Conservation (phyloP, 2,113 vertebrate genomes). For the Tyrannus savana region DNA sequence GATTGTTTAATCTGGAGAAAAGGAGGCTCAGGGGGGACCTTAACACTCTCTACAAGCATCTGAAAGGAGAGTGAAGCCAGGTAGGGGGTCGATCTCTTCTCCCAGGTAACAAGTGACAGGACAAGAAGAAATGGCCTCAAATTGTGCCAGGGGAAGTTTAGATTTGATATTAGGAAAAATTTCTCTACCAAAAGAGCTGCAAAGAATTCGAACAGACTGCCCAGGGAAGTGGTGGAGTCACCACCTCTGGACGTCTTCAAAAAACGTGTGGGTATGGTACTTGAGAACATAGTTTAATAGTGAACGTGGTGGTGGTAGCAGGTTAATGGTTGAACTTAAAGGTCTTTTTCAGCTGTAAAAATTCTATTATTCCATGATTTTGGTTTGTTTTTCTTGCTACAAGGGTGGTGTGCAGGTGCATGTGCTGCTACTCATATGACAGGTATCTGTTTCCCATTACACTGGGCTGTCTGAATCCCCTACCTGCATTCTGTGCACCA, state of each 20-base stretch:
- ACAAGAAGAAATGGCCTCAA: not conserved
- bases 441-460: not conserved
- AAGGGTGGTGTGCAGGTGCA: not conserved
- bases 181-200: not conserved
- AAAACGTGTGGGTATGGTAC: not conserved
- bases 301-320: not conserved
- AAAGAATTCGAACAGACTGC: not conserved
- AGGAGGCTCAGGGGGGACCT: not conserved
- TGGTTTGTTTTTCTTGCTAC: not conserved
- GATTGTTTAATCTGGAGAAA: not conserved
- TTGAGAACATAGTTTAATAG: not conserved
- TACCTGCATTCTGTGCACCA: fast-evolving
- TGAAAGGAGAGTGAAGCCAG: not conserved
- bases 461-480: not conserved
- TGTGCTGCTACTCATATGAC: not conserved
- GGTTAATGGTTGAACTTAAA: not conserved
- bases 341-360: not conserved
- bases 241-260: not conserved
- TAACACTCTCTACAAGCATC: not conserved
- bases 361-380: not conserved
- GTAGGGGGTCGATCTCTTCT: not conserved
- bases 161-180: not conserved
- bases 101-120: not conserved
- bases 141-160: not conserved
- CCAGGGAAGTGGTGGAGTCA: not conserved